phyloP scores from a whole-genome alignment of 2,888 invertebrate species.

The Cephus sareptanus region DNA sequence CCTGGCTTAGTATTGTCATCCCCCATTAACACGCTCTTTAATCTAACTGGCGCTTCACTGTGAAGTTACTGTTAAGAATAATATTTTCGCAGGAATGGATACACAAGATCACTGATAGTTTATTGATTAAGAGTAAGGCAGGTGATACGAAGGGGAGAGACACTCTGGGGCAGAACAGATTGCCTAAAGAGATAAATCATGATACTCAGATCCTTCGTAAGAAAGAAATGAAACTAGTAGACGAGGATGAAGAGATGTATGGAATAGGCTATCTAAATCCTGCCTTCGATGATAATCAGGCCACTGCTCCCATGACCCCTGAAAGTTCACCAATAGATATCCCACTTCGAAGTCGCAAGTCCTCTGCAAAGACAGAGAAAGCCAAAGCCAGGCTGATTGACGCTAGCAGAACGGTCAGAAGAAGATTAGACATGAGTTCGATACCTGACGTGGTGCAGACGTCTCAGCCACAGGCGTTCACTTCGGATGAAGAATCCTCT shows the following conservation, averaged over 20 bases:
- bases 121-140: conserved; percentile 54
- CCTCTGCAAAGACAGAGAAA: conserved; percentile 49
- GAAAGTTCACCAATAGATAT: conserved; percentile 44
- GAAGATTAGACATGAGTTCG: conserved; percentile 69
- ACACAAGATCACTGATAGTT: conserved; percentile 61
- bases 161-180: conserved; percentile 44
- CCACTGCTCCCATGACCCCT: conserved; percentile 35
- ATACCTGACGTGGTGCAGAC: conserved; percentile 64
- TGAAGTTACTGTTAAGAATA: conserved; percentile 32
- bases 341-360: conserved; percentile 48
- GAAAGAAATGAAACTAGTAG: conserved; percentile 40
- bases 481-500: conserved; percentile 29
- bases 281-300: conserved; percentile 55
- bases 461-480: conserved; percentile 43
- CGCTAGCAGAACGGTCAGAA: conserved; percentile 74
- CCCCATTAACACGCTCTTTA: conserved; percentile 47
- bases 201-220: conserved; percentile 22
- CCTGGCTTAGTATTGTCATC: conserved; percentile 49
- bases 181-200: conserved; percentile 36
- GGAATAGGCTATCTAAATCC: conserved; percentile 62
- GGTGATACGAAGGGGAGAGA: conserved; percentile 61
- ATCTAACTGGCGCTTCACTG: conserved; percentile 34
- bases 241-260: conserved; percentile 44
- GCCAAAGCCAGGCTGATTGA: conserved; percentile 71
- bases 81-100: conserved; percentile 65